A percentile compares a stretch with the other conserved stretches of the same genome.
Evolutionary conservation across 2,797 vertebrate species (phyloP).

Genomic region (Phalloptychus januarius): DNA sequence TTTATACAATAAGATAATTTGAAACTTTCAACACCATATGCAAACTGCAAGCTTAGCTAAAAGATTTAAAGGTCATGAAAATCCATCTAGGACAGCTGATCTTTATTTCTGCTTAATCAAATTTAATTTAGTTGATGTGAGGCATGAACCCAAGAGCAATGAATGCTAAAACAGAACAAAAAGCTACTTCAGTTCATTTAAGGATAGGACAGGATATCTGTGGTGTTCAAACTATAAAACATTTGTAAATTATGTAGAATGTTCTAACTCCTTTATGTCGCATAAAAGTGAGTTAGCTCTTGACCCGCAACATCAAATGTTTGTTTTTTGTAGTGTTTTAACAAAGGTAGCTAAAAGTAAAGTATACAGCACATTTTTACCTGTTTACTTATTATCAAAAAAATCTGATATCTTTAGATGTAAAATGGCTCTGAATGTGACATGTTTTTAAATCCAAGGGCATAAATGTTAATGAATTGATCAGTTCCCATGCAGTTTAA

Average conservation of each 20-base stretch:
- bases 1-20: background rate
- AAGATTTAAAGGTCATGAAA: background rate
- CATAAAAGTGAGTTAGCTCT: background rate
- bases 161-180: background rate
- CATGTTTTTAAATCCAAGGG: background rate
- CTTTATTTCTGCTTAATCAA: background rate
- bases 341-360: background rate
- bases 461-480: background rate
- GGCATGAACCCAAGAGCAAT: background rate
- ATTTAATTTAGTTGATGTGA: background rate
- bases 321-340: too few species aligned
- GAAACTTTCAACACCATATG: background rate
- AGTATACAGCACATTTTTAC: background rate
- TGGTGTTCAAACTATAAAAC: background rate
- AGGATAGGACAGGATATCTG: background rate
- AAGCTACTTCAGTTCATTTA: background rate
- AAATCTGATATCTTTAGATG: background rate
- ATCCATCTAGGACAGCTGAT: background rate
- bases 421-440: background rate
- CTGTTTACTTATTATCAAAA: background rate
- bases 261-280: background rate
- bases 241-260: background rate
- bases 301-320: background rate
- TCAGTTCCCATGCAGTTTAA: background rate
- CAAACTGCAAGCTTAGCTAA: background rate